Evolutionary conservation across 2,797 vertebrate genomes (phyloP), one percentile per base, ranked within the genome.

Genomic region (Momotus momota): DNA sequence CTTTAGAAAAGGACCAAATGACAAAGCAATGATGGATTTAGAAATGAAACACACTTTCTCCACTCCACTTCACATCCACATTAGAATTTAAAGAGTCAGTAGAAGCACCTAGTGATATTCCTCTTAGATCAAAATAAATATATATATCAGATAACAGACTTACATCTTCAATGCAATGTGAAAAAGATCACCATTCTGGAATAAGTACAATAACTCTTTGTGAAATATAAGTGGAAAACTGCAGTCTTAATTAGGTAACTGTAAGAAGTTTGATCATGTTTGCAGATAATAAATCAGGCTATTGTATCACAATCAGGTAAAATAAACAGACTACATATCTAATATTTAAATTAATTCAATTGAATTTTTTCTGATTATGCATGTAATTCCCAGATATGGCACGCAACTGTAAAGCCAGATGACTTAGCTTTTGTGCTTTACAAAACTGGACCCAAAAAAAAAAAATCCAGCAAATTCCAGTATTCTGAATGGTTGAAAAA

Each of bases 291-390:
- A 49, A 62, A 60, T 65, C 38, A 84, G 14, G 5, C 35, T 81
- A 27, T 88, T 91, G n/a, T 33, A 46, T 40, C 21, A 64, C 72
- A 80, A 77, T 86, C 29, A 73, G 73, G 9, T 46, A 27, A 91
- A 81, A 62, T 12, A 87, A 91, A 74, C 23, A 60, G 57, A 58
- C 25, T 33, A 12, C 31, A 54, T 12, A 7, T 71, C n/a, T 91
- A 81, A 84, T 82, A 2, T 65, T 83, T 79, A 74, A 84, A 86
- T 48, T 1, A 86, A 88, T 69, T 20, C 8, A 48, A 69, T 77
- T 92, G 77, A 80, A 79, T 88, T 88, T 84, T 77, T 17, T 86
- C 33, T 65, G 77, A 70, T 93, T 93, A 54, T 8, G 93, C 6
- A n/a, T 74, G 84, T 91, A 72, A 85, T 95, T 90, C 38, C 41